These are phyloP conservation scores for Phyto melanocephala DNA, from an alignment of 2,888 invertebrate species.

Conservation along the genomic window DNA sequence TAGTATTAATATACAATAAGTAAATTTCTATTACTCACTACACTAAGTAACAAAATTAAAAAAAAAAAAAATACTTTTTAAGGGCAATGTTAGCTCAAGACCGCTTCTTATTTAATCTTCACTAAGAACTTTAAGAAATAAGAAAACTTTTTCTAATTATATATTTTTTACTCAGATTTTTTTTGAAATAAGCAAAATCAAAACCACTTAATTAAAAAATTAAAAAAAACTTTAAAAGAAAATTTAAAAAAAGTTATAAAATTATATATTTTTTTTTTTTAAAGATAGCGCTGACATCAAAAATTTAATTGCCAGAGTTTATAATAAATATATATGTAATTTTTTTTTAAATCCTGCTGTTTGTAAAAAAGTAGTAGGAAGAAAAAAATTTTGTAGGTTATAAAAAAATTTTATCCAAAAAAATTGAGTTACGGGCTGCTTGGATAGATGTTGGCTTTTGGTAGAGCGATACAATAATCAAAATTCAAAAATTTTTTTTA, in stretches of 20 bases:
- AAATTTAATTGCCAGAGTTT: slow-evolving; percentile 68
- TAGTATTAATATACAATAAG: no score
- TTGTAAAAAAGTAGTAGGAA: slow-evolving; percentile 40
- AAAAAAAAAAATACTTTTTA: no score
- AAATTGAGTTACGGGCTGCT: slow-evolving; percentile 51
- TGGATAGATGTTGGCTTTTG: slow-evolving; percentile 38
- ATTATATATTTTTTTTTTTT: slow-evolving; percentile 13
- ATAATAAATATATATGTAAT: background rate
- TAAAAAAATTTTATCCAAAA: slow-evolving; percentile 58
- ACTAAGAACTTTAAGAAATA: no score
- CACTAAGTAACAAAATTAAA: no score
- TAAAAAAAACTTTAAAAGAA: background rate
- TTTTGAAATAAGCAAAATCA: no score
- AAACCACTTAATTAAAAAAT: no score
- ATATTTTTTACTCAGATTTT: no score
- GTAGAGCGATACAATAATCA: slow-evolving; percentile 44
- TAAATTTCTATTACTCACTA: no score
- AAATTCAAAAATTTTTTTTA: slow-evolving; percentile 61
- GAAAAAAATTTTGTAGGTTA: slow-evolving; percentile 38
- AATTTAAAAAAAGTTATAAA: background rate
- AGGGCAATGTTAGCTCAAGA: no score
- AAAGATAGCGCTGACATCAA: slow-evolving; percentile 68
- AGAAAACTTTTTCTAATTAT: no score
- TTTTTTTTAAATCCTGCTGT: slow-evolving; percentile 53
- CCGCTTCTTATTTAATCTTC: no score